Evolutionary conservation across 2,888 invertebrate genomes (phyloP).

Genomic region (Bellardia pandia): DNA sequence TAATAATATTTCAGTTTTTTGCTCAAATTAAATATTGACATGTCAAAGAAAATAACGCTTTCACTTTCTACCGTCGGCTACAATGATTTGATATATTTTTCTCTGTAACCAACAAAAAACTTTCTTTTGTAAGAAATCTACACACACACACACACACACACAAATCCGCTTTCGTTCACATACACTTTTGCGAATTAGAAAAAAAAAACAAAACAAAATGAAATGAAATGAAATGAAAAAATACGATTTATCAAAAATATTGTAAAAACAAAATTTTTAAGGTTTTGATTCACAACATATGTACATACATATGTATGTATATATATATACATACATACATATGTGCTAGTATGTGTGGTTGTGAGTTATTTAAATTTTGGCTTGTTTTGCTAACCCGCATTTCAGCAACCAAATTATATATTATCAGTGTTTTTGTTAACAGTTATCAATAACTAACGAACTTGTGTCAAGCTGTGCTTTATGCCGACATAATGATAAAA

Average conservation of each 20-base stretch:
- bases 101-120: constrained; percentile 13
- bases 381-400: not conserved
- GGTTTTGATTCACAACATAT: not conserved
- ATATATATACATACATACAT: too few species aligned
- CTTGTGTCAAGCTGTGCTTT: constrained; percentile 51
- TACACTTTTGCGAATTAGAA: not conserved
- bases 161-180: not conserved
- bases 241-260: not conserved
- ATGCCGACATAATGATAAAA: constrained; percentile 26
- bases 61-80: constrained; percentile 13
- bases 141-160: too few species aligned
- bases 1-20: not conserved
- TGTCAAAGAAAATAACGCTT: constrained; percentile 41
- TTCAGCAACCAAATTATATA: not conserved
- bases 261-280: not conserved
- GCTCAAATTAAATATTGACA: constrained; percentile 9
- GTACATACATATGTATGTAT: not conserved
- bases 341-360: not conserved
- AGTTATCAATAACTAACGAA: constrained; percentile 31
- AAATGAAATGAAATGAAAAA: not conserved
- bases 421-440: not conserved
- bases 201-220: not conserved
- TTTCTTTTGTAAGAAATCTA: constrained; percentile 10
- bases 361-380: not conserved
- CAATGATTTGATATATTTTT: not conserved